Evolutionary conservation across 2,113 vertebrate species (phyloP), one percentile per base, ranked within the genome.

Genomic region (Psilopsiagon aurifrons): DNA sequence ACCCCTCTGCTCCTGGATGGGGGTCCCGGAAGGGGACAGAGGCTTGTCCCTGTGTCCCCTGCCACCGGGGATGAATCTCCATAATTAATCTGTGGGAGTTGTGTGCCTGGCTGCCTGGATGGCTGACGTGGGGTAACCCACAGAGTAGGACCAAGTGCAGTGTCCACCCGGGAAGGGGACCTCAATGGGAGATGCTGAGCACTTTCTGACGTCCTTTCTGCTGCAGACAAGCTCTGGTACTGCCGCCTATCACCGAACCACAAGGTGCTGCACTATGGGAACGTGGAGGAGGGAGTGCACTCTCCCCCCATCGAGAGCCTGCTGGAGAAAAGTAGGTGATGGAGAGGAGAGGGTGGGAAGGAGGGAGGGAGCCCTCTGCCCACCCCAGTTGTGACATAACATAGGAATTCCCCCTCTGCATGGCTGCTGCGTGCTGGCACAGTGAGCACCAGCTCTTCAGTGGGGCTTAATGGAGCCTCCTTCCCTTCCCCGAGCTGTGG

Each of bases 201-300:
- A 1, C 33, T 33, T 52, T 37, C 67, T 1, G 0, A 2, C 1
- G 17, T 62, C 31, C 68, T 23, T 62, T 79, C 63, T 83, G 51
- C 74, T 83, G 52, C 94, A 99, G 99, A 99, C 96, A 99, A 99
- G 92, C 97, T 99, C 86, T 99, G 99, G 99, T 99, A 99, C 97
- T 99, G 99, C 84, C 99, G 99, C 63, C 95, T 99, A 84, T 99
- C 99, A 1, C 99, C 99, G 63, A 99, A 99, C 97, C 99, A 99
- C 98, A 99, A 99, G 96, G 98, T 99, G 90, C 98, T 99, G 86
- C 99, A 99, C 97, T 99, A 99, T 0, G 99, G 99, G 19, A 99
- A 99, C 0, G 97, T 99, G 89, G 99, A 99, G 31, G 99, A 99
- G 31, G 98, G 98, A 11, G 69, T 86, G 1, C 94, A 97, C 7